phyloP scores from a whole-genome alignment of 1,140 invertebrate genomes.

The Macrosteles quadrilineatus region DNA sequence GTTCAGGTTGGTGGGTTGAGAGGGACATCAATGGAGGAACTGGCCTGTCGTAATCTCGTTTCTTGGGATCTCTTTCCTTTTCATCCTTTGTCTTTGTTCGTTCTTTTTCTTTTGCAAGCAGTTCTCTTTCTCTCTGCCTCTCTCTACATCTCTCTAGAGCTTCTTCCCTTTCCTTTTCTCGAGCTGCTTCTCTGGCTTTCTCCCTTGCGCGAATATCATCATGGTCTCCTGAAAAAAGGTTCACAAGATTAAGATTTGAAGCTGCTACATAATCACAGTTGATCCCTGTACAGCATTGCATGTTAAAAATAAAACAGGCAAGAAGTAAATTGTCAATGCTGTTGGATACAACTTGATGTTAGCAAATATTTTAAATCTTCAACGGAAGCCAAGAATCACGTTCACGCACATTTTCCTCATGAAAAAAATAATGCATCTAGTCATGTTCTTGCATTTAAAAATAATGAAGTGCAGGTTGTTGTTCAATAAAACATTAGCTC shows the following conservation, averaged over 20 bases:
- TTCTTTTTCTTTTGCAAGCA: slow-evolving; percentile 46
- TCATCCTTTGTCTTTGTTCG: slow-evolving; percentile 43
- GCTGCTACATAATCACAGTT: neutral
- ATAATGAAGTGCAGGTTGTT: too few species aligned
- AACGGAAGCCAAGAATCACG: too few species aligned
- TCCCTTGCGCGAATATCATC: slow-evolving; percentile 30
- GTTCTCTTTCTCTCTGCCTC: slow-evolving; percentile 49
- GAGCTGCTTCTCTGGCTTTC: slow-evolving; percentile 38
- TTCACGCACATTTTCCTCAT: too few species aligned
- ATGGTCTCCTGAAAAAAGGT: slow-evolving; percentile 32
- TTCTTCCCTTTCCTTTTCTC: slow-evolving; percentile 42
- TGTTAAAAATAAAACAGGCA: too few species aligned
- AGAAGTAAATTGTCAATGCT: too few species aligned
- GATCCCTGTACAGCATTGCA: too few species aligned
- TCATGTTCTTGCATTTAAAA: too few species aligned
- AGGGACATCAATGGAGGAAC: slow-evolving; percentile 37
- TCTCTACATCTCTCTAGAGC: slow-evolving; percentile 46
- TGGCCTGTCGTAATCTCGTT: slow-evolving; percentile 38
- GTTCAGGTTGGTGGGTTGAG: slow-evolving; percentile 33
- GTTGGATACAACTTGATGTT: too few species aligned
- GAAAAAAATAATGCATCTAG: too few species aligned
- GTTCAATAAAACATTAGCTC: too few species aligned
- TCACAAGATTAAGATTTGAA: neutral
- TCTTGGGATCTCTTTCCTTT: slow-evolving; percentile 35
- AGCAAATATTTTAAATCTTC: too few species aligned